Conservation (phyloP, 1,140 invertebrate species). For the Adelges cooleyi region DNA sequence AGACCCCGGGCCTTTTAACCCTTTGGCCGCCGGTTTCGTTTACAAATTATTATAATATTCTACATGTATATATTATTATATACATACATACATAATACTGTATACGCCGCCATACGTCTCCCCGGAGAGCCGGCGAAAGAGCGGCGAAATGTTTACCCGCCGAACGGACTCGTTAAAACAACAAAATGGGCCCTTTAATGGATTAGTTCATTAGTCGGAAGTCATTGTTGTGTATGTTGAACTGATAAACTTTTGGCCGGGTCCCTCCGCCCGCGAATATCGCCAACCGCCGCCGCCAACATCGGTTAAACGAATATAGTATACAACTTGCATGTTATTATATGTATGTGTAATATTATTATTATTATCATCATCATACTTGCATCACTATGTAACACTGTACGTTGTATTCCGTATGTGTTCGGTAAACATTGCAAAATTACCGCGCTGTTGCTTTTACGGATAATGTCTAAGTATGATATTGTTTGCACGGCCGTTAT, state of each 20-base stretch:
- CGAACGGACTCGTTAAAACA: slow-evolving; percentile 24
- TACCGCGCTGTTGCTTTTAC: no score
- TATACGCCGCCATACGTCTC: no score
- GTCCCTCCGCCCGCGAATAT: not conserved
- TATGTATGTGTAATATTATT: no score
- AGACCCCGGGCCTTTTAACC: slow-evolving; percentile 4
- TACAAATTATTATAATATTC: slow-evolving; percentile 5
- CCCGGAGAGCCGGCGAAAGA: slow-evolving; percentile 1
- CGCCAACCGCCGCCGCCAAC: no score
- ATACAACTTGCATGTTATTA: no score
- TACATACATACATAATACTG: no score
- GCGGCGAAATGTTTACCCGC: slow-evolving; percentile 21
- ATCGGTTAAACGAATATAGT: no score
- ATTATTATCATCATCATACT: no score
- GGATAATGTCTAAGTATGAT: no score
- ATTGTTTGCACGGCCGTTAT: no score
- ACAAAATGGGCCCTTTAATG: slow-evolving; percentile 27
- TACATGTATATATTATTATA: no score
- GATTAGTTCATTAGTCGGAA: slow-evolving; percentile 28
- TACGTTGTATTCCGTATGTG: slow-evolving; percentile 8
- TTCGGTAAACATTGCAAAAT: not conserved
- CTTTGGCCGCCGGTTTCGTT: slow-evolving; percentile 9
- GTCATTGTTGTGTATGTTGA: slow-evolving; percentile 25
- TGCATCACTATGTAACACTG: no score
- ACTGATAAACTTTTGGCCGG: slow-evolving; percentile 23